Conservation (phyloP, 2,797 vertebrate species). For the Pseudochirops corinnae region DNA sequence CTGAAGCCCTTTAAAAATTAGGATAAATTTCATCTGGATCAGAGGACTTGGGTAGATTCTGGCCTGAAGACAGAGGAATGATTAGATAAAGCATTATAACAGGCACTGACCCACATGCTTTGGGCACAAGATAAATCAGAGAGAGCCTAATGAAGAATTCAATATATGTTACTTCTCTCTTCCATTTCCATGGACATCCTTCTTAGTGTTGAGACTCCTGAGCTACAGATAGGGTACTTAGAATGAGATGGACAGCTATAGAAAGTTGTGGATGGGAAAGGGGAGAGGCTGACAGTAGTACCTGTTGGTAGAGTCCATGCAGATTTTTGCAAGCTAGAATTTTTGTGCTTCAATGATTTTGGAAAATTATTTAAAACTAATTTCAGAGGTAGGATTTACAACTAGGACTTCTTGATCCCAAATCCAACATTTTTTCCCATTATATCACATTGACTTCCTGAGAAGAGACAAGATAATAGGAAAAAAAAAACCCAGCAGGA, state of each 20-base stretch:
- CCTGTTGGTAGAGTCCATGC: neutral
- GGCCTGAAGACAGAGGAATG: neutral
- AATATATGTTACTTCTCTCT: neutral
- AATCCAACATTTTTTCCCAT: neutral
- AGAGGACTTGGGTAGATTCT: neutral
- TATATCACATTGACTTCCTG: neutral
- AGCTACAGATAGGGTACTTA: neutral
- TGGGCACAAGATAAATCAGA: neutral
- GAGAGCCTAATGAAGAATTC: neutral
- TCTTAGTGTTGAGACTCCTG: neutral
- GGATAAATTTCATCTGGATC: neutral
- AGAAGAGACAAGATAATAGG: neutral
- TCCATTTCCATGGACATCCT: neutral
- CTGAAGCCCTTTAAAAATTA: neutral
- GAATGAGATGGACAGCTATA: neutral
- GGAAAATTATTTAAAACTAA: neutral
- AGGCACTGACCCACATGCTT: neutral
- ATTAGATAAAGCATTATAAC: neutral
- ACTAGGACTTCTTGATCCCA: neutral
- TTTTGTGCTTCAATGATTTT: neutral
- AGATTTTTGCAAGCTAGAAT: neutral
- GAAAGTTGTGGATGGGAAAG: neutral
- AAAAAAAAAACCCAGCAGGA: neutral
- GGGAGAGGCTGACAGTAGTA: neutral
- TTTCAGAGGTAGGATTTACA: neutral